phyloP scores from a whole-genome alignment of 1,140 invertebrate species.

The Drosophila bocki region DNA sequence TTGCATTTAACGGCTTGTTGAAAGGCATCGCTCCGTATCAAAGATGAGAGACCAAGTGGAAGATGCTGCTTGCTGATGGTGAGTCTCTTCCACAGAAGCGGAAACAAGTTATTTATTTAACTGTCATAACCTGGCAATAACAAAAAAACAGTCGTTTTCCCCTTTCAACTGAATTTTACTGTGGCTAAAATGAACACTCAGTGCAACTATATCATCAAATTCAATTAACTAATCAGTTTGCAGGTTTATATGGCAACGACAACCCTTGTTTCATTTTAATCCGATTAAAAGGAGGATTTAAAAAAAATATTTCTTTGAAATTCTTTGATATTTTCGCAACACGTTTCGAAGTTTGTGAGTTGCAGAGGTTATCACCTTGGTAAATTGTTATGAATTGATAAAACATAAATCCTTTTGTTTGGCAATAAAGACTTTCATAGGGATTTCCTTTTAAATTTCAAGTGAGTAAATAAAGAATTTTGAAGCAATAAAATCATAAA shows the following conservation, averaged over 20 bases:
- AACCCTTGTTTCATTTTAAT: background rate
- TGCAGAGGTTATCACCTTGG: background rate
- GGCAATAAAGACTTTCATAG: background rate
- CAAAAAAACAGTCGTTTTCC: background rate
- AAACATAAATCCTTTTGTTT: background rate
- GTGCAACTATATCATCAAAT: background rate
- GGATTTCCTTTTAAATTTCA: background rate
- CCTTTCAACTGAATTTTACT: background rate
- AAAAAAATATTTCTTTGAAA: background rate
- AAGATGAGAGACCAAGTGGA: conserved; percentile 6
- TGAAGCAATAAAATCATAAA: background rate
- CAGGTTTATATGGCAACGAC: background rate
- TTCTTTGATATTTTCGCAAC: background rate
- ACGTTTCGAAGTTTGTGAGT: fast-evolving
- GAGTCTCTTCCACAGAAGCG: conserved; percentile 6
- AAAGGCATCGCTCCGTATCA: conserved; percentile 34
- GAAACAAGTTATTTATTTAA: conserved; percentile 41
- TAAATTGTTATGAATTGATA: background rate
- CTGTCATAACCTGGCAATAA: background rate
- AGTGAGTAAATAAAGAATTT: background rate
- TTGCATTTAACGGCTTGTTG: conserved; percentile 40
- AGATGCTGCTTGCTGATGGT: conserved; percentile 15
- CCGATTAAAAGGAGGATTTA: background rate
- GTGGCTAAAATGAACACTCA: background rate
- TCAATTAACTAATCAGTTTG: background rate